Evolutionary conservation across 2,888 invertebrate genomes (phyloP), one percentile per base, ranked within the genome.

Genomic region (Callosobruchus maculatus): DNA sequence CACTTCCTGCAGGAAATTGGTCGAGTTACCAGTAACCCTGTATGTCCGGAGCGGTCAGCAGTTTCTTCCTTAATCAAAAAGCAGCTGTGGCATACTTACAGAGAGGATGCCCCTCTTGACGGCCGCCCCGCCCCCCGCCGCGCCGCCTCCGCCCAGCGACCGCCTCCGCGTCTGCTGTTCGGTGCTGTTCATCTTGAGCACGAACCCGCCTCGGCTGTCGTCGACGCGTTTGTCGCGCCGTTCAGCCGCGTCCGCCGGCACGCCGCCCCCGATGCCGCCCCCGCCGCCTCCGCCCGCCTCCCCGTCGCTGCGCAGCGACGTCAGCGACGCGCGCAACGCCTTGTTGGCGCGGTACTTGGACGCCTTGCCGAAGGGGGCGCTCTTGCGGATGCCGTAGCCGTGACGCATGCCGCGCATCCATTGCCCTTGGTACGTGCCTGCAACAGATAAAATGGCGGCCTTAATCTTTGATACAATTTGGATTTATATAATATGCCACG

Each of bases 321-420:
- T 93, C 88, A 95, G 87, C 73, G 96, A 96, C 83, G 91, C 92
- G 80, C 93, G 89, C 77, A 92, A 88, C 83, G 91, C 92, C 89
- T 93, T 92, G 83, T 89, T 89, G 74, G 95, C 94, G 77, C 97
- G 93, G 90, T 96, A 96, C 88, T 97, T 97, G 77, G 98, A 97
- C 78, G 98, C 98, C 87, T 97, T 92, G 76, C 98, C 98, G 88
- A 98, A 99, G 71, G 98, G 97, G 67, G 99, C 99, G 82, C 97
- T 97, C 81, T 96, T 95, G 73, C 99, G 92, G 74, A 99, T 97
- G 73, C 99, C 99, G 88, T 99, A 99, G n/a, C 99, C 99, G 87
- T 99, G 99, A 74, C 99, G 93, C 92, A 98, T 94, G 68, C 99
- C 99, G 74, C 98, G 93, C 88, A 97, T 92, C 99, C 99, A 99